Evolutionary conservation across 2,888 invertebrate species (phyloP).

Genomic region (Electrophaes corylata): DNA sequence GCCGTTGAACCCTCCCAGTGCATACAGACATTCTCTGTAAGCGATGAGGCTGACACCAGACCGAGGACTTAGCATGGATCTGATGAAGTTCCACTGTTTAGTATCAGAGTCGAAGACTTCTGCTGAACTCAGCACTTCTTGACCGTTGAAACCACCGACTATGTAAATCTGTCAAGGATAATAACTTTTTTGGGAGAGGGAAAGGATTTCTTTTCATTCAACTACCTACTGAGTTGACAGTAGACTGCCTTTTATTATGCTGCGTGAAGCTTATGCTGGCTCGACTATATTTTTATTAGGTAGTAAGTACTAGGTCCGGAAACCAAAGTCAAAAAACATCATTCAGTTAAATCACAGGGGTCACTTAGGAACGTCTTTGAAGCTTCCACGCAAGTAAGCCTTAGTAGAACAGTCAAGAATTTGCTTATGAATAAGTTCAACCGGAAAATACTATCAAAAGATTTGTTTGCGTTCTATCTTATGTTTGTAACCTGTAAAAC

Average conservation of each 20-base stretch:
- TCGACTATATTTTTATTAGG: too few species aligned
- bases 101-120: constrained; percentile 89
- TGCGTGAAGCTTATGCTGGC: too few species aligned
- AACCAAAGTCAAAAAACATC: too few species aligned
- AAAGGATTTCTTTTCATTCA: too few species aligned
- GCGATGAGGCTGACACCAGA: constrained; percentile 90
- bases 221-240: too few species aligned
- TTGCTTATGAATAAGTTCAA: too few species aligned
- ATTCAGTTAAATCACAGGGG: too few species aligned
- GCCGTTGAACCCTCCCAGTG: constrained; percentile 93
- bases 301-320: too few species aligned
- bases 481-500: not conserved
- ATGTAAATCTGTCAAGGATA: constrained; percentile 85
- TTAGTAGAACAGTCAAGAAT: too few species aligned
- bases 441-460: not conserved
- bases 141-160: constrained; percentile 92
- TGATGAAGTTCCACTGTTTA: constrained; percentile 89
- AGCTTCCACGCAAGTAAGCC: too few species aligned
- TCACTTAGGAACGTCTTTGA: too few species aligned
- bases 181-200: not conserved
- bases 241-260: too few species aligned
- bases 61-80: constrained; percentile 88
- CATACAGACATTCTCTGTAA: constrained; percentile 87
- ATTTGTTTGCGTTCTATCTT: not conserved
- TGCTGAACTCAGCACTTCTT: constrained; percentile 88